Base-by-base conservation (phyloP, 2,888 invertebrate species). In the Neria commutata region DNA sequence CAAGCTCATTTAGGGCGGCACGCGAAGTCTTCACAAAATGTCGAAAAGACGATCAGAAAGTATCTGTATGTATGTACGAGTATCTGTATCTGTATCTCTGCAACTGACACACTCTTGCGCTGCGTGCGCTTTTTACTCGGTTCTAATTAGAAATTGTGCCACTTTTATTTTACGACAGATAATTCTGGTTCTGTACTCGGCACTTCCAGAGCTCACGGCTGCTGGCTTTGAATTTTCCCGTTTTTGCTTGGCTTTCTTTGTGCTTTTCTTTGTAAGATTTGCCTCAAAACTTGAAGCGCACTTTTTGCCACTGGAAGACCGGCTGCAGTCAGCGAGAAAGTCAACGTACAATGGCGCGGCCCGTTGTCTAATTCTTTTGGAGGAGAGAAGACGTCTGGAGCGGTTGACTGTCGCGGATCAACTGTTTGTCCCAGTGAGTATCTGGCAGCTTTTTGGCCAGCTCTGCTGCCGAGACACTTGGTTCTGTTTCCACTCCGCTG, bases 321-420 rank as follows among this genome's bases (percentile, higher is more conserved):
- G 58, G 58, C 57, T 48, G 51, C 34, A 57, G 33, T 26, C 26
- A 25, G 34, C 53, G 45, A 58, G 8, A 33, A 46, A 2, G 24
- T n/a, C n/a, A 10, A 52, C 34, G 37, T 25, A 42, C 23, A 53
- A 42, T n/a, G 23, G 23, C n/a, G 25, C 25, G 23, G 23, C 52
- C 24, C 47, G 25, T 48, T 40, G 24, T 26, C 29, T 34, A 16
- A 29, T 33, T 23, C 48, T 29, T 45, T 33, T 50, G 24, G 8
- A 19, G 40, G 51, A 59, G 60, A 33, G 62, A 65, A 58, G 66
- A 75, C 81, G 78, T 81, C 79, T 77, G 73, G 58, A 75, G 75
- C 74, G 72, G 68, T 69, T 75, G 75, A 74, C 73, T 76, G 74
- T 76, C 79, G 77, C 77, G 77, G 70, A 72, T 73, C 72, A 76